These are phyloP conservation scores for Bucorvus abyssinicus DNA, from an alignment of 2,797 vertebrate species.

Conservation along the genomic window DNA sequence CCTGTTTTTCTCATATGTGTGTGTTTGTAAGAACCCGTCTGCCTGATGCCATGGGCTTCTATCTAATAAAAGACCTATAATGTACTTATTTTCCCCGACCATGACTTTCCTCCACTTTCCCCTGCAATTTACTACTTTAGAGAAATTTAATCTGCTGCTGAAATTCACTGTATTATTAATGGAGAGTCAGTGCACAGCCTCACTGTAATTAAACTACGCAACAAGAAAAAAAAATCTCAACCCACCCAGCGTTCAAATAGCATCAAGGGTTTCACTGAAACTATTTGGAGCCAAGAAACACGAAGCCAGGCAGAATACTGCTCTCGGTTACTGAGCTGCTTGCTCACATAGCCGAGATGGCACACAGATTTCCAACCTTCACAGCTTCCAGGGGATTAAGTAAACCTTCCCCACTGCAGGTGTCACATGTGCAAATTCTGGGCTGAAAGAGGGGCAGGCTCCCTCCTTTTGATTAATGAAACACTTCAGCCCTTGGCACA, in stretches of 20 bases:
- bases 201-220: constrained; percentile 79
- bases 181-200: constrained; percentile 72
- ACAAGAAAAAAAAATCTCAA: neutral
- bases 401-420: neutral
- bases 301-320: neutral
- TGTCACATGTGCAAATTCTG: neutral
- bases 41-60: constrained; percentile 72
- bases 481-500: neutral
- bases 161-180: constrained; percentile 86
- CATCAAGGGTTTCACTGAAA: constrained; percentile 16
- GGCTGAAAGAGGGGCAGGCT: neutral
- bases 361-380: neutral
- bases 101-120: constrained; percentile 60
- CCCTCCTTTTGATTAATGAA: neutral
- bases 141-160: constrained; percentile 85
- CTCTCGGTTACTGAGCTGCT: neutral
- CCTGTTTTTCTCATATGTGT: constrained; percentile 59
- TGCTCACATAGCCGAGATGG: neutral
- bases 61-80: constrained; percentile 75
- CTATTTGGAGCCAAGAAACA: neutral
- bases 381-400: neutral
- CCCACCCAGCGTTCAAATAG: neutral
- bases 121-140: constrained; percentile 75
- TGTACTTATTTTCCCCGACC: constrained; percentile 71
- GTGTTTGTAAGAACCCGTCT: constrained; percentile 58